phyloP scores from a whole-genome alignment of 2,888 invertebrate genomes.

The Trachelus iudaicus region DNA sequence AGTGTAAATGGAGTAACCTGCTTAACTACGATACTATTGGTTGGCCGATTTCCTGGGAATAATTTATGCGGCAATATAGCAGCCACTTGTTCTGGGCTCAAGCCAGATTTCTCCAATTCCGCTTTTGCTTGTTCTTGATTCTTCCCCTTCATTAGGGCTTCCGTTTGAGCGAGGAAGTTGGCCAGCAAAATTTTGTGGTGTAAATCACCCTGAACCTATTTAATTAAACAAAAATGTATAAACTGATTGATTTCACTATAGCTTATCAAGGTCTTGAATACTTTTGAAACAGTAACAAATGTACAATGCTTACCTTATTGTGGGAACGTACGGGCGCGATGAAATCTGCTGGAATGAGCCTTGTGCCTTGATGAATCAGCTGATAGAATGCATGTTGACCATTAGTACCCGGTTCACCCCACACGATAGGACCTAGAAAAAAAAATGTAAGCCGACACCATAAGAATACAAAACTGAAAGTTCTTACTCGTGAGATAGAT shows the following conservation, averaged over 20 bases:
- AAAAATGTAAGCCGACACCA: conserved; percentile 1
- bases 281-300: neutral
- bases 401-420: conserved; percentile 99
- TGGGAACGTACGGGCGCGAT: conserved; percentile 93
- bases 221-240: neutral
- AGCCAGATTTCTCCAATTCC: conserved; percentile 84
- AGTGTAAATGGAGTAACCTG: conserved; percentile 93
- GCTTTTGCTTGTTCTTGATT: conserved; percentile 75
- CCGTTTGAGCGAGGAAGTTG: conserved; percentile 98
- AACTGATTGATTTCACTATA: neutral
- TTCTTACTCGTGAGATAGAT: neutral
- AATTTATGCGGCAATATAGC: conserved; percentile 95
- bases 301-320: conserved; percentile 68
- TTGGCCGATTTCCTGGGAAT: conserved; percentile 96
- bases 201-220: conserved; percentile 72
- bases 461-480: neutral
- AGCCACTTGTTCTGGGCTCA: conserved; percentile 77
- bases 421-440: conserved; percentile 66
- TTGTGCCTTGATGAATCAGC: conserved; percentile 93
- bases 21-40: conserved; percentile 94
- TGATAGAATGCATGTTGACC: conserved; percentile 99
- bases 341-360: conserved; percentile 96
- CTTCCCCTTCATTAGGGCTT: conserved; percentile 93
- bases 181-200: conserved; percentile 96
- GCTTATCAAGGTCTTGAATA: conserved; percentile 4